Percentiles rank a stretch among this genome's conserved stretches.
phyloP scores from a whole-genome alignment of 2,113 vertebrate genomes.

The Hippopotamus amphibius region DNA sequence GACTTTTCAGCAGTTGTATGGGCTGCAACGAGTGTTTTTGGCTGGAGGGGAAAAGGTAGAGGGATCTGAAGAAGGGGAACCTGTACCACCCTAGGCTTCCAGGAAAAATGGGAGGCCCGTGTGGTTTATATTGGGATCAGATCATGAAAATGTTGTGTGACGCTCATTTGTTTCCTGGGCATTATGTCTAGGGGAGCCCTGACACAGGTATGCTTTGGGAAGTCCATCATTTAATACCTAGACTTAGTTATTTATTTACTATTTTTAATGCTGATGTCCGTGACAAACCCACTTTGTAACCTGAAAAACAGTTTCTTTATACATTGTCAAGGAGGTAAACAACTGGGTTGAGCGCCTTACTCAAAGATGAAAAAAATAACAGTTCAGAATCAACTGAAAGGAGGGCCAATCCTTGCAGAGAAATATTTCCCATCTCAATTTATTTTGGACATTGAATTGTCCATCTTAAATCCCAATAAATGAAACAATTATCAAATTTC shows the following conservation, averaged over 20 bases:
- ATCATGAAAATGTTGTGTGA: background rate
- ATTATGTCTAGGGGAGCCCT: background rate
- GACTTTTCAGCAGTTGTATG: background rate
- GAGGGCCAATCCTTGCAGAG: background rate
- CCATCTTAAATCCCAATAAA: background rate
- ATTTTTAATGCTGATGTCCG: background rate
- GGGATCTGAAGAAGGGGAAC: background rate
- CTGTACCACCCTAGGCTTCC: background rate
- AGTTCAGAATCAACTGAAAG: background rate
- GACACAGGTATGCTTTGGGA: background rate
- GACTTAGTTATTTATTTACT: background rate
- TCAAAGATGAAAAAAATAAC: background rate
- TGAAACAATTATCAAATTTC: background rate
- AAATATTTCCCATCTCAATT: background rate
- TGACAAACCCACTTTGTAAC: background rate
- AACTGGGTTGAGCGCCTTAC: background rate
- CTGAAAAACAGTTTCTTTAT: background rate
- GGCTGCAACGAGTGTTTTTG: background rate
- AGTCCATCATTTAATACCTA: background rate
- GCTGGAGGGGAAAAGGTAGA: background rate
- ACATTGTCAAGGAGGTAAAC: background rate
- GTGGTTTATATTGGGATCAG: background rate
- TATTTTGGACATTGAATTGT: background rate
- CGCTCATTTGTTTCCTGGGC: background rate
- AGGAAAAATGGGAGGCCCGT: background rate